phyloP scores from a whole-genome alignment of 2,113 vertebrate genomes.

The Dromiciops gliroides region DNA sequence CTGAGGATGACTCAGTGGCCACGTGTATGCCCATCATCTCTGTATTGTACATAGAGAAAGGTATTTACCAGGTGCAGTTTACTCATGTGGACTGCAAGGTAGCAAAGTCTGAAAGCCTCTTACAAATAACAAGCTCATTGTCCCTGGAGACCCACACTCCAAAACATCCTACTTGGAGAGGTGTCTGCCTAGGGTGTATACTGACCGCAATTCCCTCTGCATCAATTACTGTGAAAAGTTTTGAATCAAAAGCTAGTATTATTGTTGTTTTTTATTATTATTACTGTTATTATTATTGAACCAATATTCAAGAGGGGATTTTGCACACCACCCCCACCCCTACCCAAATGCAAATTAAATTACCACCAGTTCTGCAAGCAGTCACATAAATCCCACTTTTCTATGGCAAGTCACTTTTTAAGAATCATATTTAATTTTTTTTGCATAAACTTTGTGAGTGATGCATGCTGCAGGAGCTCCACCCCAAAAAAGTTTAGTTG shows the following conservation, averaged over 20 bases:
- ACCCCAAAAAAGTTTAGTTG: slow-evolving; percentile 67
- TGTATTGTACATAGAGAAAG: slow-evolving; percentile 89
- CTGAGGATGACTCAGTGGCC: slow-evolving; percentile 77
- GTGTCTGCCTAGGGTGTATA: slow-evolving; percentile 58
- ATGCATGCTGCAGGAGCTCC: slow-evolving; percentile 53
- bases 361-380: slow-evolving; percentile 70
- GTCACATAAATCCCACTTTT: slow-evolving; percentile 71
- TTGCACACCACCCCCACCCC: slow-evolving; percentile 32
- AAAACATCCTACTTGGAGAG: slow-evolving; percentile 64
- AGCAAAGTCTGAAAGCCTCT: slow-evolving; percentile 84
- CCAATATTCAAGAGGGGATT: slow-evolving; percentile 65
- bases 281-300: slow-evolving; percentile 51
- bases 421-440: slow-evolving; percentile 64
- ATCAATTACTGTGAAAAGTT: slow-evolving; percentile 71
- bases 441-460: slow-evolving; percentile 68
- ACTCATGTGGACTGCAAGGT: slow-evolving; percentile 83
- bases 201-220: slow-evolving; percentile 49
- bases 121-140: slow-evolving; percentile 66
- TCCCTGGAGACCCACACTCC: slow-evolving; percentile 67
- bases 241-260: slow-evolving; percentile 63
- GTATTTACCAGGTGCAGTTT: slow-evolving; percentile 86
- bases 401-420: slow-evolving; percentile 76
- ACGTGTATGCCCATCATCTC: slow-evolving; percentile 81
- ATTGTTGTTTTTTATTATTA: slow-evolving; percentile 54
- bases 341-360: slow-evolving; percentile 62